phyloP scores from a whole-genome alignment of 2,888 invertebrate species.

The Acrobasis suavella region DNA sequence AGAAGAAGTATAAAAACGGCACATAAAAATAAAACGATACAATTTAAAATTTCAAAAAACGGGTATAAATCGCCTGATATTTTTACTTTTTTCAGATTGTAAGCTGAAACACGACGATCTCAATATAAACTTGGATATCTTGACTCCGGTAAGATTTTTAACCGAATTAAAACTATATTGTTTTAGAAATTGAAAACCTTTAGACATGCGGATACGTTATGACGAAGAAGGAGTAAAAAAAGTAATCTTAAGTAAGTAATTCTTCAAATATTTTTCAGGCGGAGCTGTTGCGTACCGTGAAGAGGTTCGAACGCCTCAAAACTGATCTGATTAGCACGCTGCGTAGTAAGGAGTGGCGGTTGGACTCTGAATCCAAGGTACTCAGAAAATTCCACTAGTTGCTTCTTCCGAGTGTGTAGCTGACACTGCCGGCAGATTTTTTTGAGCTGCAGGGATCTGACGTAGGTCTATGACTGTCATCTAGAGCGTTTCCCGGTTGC shows the following conservation, averaged over 20 bases:
- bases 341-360: conserved; percentile 77
- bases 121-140: conserved; percentile 75
- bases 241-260: too few species aligned
- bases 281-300: conserved; percentile 73
- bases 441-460: not conserved
- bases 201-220: too few species aligned
- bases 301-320: conserved; percentile 75
- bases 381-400: not conserved
- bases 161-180: not conserved
- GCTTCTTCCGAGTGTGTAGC: too few species aligned
- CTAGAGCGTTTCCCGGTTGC: too few species aligned
- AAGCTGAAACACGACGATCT: conserved; percentile 78
- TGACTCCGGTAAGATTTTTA: conserved; percentile 66
- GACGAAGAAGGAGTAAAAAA: too few species aligned
- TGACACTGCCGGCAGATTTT: not conserved
- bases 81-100: conserved; percentile 75
- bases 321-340: conserved; percentile 76
- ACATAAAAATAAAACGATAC: too few species aligned
- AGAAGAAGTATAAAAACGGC: too few species aligned
- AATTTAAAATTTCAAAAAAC: too few species aligned
- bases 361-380: conserved; percentile 80
- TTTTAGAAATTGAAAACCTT: too few species aligned
- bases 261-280: conserved; percentile 48
- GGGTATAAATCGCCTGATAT: not conserved
- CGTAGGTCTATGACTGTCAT: too few species aligned